These are phyloP conservation scores for Flexamia atlantica DNA, from an alignment of 2,888 invertebrate genomes.

Conservation along the genomic window DNA sequence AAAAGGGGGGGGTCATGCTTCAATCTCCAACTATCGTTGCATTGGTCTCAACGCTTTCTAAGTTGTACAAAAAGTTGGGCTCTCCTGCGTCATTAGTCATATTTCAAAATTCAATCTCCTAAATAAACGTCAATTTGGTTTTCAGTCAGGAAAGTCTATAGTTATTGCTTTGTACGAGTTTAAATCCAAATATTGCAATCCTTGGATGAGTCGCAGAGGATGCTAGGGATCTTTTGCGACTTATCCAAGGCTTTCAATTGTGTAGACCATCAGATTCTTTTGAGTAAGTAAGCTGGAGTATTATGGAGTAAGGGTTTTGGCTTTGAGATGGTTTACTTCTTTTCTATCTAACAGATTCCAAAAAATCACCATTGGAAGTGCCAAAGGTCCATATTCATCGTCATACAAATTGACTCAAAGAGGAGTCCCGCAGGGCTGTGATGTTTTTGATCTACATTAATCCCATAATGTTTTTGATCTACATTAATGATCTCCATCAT, in stretches of 20 bases:
- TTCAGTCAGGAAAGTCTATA: constrained; percentile 18
- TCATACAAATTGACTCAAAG: not conserved
- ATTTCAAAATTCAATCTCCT: not conserved
- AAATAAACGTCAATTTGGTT: constrained; percentile 8
- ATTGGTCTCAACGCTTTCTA: not conserved
- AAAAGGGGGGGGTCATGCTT: not conserved
- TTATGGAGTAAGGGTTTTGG: not conserved
- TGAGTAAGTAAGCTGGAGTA: not conserved
- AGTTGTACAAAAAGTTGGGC: not conserved
- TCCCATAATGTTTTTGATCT: not conserved
- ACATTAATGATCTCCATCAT: not conserved
- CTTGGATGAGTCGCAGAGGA: constrained; percentile 26
- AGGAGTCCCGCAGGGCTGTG: not conserved
- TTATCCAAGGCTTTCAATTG: constrained; percentile 36
- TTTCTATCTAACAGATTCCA: not conserved
- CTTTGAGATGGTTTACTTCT: constrained; percentile 8
- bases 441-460: not conserved
- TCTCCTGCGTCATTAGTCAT: not conserved
- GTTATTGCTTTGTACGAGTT: constrained; percentile 7
- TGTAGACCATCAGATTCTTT: not conserved
- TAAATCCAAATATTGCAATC: constrained; percentile 15
- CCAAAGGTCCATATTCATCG: not conserved
- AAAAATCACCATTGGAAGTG: not conserved
- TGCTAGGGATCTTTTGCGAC: constrained; percentile 23
- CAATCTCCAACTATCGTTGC: not conserved